Conservation (phyloP, 1,140 invertebrate species). For the Acromyrmex echinatior region DNA sequence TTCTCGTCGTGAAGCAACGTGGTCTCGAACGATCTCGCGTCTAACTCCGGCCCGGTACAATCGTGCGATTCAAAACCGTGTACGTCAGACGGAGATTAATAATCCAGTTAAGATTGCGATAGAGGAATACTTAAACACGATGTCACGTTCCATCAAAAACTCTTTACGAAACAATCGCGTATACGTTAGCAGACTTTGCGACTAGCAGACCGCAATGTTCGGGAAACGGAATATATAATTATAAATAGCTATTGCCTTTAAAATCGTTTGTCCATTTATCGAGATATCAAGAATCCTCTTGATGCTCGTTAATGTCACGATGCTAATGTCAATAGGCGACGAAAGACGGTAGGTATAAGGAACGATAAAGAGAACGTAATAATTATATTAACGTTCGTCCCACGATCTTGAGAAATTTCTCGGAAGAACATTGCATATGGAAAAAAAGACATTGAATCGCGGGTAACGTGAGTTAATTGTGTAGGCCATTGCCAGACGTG, state of each 20-base stretch:
- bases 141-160: constrained; percentile 38
- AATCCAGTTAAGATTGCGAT: constrained; percentile 55
- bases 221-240: neutral
- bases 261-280: constrained; percentile 9
- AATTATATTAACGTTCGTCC: constrained; percentile 65
- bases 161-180: constrained; percentile 51
- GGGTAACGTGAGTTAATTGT: constrained; percentile 64
- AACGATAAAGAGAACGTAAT: constrained; percentile 63
- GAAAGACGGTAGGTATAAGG: constrained; percentile 52
- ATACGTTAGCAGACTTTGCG: neutral
- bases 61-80: constrained; percentile 48
- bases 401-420: constrained; percentile 50
- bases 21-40: constrained; percentile 44
- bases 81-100: constrained; percentile 59
- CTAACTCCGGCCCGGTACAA: constrained; percentile 28
- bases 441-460: constrained; percentile 34
- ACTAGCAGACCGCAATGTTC: neutral
- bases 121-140: constrained; percentile 38
- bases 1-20: constrained; percentile 56
- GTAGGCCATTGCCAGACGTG: constrained; percentile 48
- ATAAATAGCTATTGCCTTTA: neutral
- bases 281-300: neutral
- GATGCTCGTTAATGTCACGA: constrained; percentile 3
- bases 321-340: constrained; percentile 26
- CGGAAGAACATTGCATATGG: constrained; percentile 45